These are phyloP conservation scores for Toxostoma redivivum DNA, from an alignment of 2,113 vertebrate genomes.

Conservation along the genomic window DNA sequence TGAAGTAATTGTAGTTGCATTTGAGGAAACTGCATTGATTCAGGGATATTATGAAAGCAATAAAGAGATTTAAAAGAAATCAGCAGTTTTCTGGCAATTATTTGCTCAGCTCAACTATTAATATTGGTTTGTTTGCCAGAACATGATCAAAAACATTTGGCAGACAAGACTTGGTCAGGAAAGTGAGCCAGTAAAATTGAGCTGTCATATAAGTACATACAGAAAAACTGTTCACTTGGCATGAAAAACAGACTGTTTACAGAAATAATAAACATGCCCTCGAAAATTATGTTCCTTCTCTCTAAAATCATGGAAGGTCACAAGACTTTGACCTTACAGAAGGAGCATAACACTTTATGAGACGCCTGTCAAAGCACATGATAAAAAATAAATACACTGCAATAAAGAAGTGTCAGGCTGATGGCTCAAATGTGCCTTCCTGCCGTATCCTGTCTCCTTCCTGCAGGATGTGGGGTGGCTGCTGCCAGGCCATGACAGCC, in stretches of 20 bases:
- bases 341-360: constrained; percentile 45
- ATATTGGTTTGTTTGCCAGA: constrained; percentile 45
- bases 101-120: constrained; percentile 17
- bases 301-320: constrained; percentile 17
- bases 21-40: neutral
- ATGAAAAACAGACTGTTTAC: constrained; percentile 36
- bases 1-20: neutral
- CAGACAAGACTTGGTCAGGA: neutral
- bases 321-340: constrained; percentile 38
- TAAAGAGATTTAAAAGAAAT: constrained; percentile 1
- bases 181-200: constrained; percentile 39
- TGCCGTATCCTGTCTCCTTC: neutral
- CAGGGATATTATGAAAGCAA: neutral
- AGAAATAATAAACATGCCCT: constrained; percentile 56
- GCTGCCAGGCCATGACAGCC: neutral
- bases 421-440: constrained; percentile 34
- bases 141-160: constrained; percentile 59
- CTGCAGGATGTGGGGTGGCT: neutral
- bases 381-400: constrained; percentile 56
- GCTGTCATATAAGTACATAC: constrained; percentile 14
- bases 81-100: constrained; percentile 20
- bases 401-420: constrained; percentile 48
- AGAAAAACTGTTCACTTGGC: constrained; percentile 1
- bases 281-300: constrained; percentile 26
- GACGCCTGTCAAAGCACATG: constrained; percentile 56